Conservation (phyloP, 2,797 vertebrate genomes). For the Gila robusta region DNA sequence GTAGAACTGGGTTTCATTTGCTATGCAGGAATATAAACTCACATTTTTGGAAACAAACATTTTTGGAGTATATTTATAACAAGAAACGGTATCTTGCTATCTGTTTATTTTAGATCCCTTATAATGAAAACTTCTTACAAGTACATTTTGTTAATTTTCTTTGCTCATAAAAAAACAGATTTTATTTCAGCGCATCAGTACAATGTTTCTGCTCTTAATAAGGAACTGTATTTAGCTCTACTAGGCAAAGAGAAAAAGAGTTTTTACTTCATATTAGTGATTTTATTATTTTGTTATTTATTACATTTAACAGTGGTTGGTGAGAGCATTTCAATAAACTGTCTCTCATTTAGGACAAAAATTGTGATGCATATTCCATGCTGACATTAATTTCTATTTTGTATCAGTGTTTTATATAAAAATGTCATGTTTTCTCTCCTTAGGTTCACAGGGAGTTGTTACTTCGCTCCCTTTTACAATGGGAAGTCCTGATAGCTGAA, state of each 20-base stretch:
- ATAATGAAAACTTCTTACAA: not conserved
- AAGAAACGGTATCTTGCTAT: not conserved
- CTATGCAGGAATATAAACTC: not conserved
- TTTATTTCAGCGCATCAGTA: not conserved
- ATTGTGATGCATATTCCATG: slow-evolving; percentile 2
- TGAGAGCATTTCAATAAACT: slow-evolving; percentile 2
- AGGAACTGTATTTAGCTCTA: not conserved
- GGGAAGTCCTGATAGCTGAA: slow-evolving; percentile 73
- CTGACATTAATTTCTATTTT: slow-evolving; percentile 25
- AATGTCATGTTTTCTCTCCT: slow-evolving; percentile 54
- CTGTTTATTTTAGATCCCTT: slow-evolving; percentile 12
- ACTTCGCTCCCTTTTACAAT: slow-evolving; percentile 66
- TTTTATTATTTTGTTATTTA: slow-evolving; percentile 19
- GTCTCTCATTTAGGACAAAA: slow-evolving; percentile 1
- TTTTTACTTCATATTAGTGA: slow-evolving; percentile 19
- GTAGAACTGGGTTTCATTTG: not conserved
- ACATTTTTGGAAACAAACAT: slow-evolving; percentile 12
- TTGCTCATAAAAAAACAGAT: not conserved
- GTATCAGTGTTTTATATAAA: slow-evolving; percentile 18
- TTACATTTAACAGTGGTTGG: slow-evolving; percentile 24
- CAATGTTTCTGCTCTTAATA: not conserved
- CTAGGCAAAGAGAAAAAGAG: not conserved
- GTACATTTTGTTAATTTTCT: slow-evolving; percentile 22
- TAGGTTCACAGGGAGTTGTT: slow-evolving; percentile 75
- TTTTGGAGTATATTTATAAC: slow-evolving; percentile 28